phyloP scores from a whole-genome alignment of 2,888 invertebrate genomes.

The Ormyrus pomaceus region DNA sequence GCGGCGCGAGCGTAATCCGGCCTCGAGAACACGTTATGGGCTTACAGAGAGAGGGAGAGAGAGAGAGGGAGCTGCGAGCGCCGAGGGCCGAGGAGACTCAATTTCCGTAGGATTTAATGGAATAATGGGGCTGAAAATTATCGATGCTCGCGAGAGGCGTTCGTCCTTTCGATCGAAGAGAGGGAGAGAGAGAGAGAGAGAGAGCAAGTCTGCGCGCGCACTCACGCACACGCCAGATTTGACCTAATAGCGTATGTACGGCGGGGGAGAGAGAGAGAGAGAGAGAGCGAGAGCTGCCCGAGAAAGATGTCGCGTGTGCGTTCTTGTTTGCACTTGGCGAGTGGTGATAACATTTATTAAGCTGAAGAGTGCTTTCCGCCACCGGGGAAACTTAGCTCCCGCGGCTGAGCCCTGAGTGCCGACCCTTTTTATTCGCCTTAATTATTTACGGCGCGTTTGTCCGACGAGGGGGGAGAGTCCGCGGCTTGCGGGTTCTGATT shows the following conservation, averaged over 20 bases:
- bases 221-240: neutral
- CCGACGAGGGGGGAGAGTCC: no score
- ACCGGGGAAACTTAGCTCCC: no score
- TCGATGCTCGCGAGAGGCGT: constrained; percentile 28
- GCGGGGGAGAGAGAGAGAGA: neutral
- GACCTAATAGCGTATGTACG: constrained; percentile 14
- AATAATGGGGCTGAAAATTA: constrained; percentile 53
- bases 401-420: no score
- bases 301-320: constrained; percentile 23
- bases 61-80: neutral
- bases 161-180: constrained; percentile 1
- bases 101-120: constrained; percentile 53
- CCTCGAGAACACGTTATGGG: constrained; percentile 11
- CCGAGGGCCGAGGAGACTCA: constrained; percentile 23
- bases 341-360: constrained; percentile 28
- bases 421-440: no score
- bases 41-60: neutral
- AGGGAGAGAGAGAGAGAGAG: neutral
- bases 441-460: no score
- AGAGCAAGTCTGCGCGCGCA: neutral
- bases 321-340: constrained; percentile 11
- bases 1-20: constrained; percentile 19
- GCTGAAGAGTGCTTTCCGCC: constrained; percentile 4
- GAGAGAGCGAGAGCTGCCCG: neutral
- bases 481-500: neutral